Conservation (phyloP, 1,140 invertebrate species). For the Zaprionus lachaisei region DNA sequence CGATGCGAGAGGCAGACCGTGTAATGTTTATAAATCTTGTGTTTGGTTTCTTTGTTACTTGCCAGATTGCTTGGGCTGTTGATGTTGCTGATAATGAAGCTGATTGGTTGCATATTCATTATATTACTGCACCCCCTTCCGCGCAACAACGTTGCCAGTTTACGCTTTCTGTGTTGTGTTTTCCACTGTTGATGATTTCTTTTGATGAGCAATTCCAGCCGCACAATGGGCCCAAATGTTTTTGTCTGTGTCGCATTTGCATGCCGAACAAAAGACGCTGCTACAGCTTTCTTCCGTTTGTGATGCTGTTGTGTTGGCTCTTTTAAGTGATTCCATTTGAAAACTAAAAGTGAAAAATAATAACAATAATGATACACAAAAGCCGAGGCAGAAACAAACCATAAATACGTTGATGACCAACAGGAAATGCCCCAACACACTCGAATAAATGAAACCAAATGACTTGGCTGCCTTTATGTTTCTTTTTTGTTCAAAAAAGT, state of each 20-base stretch:
- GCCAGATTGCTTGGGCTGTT: constrained; percentile 39
- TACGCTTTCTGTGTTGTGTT: constrained; percentile 20
- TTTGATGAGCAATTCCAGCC: constrained; percentile 66
- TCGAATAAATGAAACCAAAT: constrained; percentile 1
- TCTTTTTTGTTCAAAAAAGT: constrained; percentile 1
- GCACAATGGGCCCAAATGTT: constrained; percentile 58
- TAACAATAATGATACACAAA: constrained; percentile 23
- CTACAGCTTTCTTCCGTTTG: constrained; percentile 38
- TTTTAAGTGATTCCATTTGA: constrained; percentile 46
- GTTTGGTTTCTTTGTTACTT: constrained; percentile 66
- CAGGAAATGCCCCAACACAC: constrained; percentile 31
- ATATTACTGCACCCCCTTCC: neutral
- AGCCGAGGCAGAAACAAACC: constrained; percentile 22
- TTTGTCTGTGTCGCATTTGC: constrained; percentile 51
- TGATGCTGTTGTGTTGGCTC: neutral
- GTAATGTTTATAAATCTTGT: constrained; percentile 68
- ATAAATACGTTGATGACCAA: constrained; percentile 41
- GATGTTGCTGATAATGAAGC: constrained; percentile 66
- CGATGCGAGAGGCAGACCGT: constrained; percentile 5
- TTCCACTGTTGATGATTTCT: constrained; percentile 64
- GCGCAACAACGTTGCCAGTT: constrained; percentile 19
- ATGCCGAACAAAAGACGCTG: constrained; percentile 42
- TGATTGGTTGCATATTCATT: constrained; percentile 59
- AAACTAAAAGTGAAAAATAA: constrained; percentile 53
- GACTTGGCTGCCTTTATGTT: neutral